phyloP scores from a whole-genome alignment of 2,888 invertebrate species.

The Thelaira solivaga region DNA sequence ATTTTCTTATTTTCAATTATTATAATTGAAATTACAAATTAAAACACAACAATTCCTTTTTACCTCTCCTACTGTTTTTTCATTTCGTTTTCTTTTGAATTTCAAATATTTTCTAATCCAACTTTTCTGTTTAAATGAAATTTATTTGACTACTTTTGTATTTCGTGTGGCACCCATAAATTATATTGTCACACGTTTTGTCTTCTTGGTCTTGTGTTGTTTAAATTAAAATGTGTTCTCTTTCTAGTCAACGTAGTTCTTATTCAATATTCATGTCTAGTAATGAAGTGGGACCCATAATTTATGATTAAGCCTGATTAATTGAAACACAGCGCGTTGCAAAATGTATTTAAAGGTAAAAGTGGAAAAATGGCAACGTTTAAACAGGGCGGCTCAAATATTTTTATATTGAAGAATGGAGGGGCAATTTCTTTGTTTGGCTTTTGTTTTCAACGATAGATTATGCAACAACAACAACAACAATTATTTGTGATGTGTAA shows the following conservation, averaged over 20 bases:
- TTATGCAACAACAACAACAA: too few relatives aligned
- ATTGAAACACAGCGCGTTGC: neutral
- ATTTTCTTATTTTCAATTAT: conserved; percentile 24
- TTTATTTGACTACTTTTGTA: conserved; percentile 28
- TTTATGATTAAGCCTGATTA: conserved; percentile 55
- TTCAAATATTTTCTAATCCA: conserved; percentile 23
- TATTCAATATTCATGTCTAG: conserved; percentile 43
- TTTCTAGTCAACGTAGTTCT: neutral
- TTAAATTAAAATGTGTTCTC: neutral
- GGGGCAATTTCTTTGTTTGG: neutral
- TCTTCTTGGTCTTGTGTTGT: neutral
- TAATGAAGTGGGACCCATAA: conserved; percentile 44
- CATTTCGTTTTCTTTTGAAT: conserved; percentile 5
- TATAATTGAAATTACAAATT: conserved; percentile 14
- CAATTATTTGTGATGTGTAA: too few relatives aligned
- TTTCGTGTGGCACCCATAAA: conserved; percentile 47
- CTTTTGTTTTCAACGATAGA: neutral
- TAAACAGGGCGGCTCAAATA: neutral
- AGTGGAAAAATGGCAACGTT: neutral
- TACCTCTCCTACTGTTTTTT: neutral
- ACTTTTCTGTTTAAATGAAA: conserved; percentile 4
- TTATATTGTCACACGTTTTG: conserved; percentile 54
- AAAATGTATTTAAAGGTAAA: neutral
- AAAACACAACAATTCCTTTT: neutral
- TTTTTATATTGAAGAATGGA: neutral